Conservation (phyloP, 2,113 vertebrate species). For the Phaetusa simplex region DNA sequence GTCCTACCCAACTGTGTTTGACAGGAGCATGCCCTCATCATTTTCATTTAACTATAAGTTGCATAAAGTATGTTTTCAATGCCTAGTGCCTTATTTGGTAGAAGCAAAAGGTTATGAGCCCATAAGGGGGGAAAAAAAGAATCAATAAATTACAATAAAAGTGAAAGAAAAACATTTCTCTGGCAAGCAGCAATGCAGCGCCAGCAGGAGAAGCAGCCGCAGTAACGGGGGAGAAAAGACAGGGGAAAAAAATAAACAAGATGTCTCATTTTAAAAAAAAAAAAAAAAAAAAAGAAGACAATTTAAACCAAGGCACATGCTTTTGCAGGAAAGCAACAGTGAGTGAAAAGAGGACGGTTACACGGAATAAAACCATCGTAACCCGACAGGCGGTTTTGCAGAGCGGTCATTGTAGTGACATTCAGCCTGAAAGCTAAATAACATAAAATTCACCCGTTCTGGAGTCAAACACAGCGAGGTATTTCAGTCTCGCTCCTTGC, state of each 20-base stretch:
- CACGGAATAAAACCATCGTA: not conserved
- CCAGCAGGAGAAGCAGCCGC: slow-evolving; percentile 59
- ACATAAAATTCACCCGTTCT: not conserved
- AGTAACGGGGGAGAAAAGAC: not conserved
- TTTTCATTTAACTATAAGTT: not conserved
- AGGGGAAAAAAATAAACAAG: slow-evolving; percentile 19
- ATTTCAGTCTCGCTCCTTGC: not conserved
- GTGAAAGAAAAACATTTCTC: slow-evolving; percentile 57
- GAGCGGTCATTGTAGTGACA: rapidly evolving
- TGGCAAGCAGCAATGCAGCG: slow-evolving; percentile 37
- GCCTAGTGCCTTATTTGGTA: not conserved
- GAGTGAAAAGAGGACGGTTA: not conserved
- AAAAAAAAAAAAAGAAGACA: not conserved
- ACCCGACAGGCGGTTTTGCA: not conserved
- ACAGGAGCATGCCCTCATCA: not conserved
- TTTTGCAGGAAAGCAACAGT: not conserved
- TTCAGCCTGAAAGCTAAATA: not conserved
- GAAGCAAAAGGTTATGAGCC: not conserved
- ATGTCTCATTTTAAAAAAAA: not conserved
- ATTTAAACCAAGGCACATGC: not conserved
- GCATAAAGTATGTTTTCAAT: not conserved
- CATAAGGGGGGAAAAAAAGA: not conserved
- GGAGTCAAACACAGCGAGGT: not conserved
- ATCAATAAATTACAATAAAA: slow-evolving; percentile 35
- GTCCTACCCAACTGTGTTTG: not conserved